These are phyloP conservation scores for Zaprionus ornatus DNA, from an alignment of 1,140 invertebrate genomes.

Conservation along the genomic window DNA sequence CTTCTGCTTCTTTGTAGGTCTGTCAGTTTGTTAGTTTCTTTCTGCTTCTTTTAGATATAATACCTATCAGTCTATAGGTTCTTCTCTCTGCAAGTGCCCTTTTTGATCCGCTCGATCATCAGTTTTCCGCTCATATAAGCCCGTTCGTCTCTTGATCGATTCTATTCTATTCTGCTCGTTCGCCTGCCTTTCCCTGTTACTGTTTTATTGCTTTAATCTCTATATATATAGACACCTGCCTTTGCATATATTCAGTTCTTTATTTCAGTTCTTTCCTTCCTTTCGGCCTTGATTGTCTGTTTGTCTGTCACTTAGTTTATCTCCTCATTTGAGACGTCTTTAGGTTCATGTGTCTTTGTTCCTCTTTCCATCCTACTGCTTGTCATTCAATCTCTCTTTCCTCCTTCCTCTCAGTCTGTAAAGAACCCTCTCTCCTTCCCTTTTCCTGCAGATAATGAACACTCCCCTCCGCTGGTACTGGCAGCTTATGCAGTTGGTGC, in stretches of 20 bases:
- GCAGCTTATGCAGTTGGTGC: constrained; percentile 18
- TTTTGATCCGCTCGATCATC: too few species aligned
- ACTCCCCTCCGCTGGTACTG: not conserved
- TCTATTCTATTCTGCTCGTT: too few species aligned
- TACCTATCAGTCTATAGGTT: not conserved
- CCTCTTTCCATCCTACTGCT: not conserved
- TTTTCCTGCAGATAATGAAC: constrained; percentile 1
- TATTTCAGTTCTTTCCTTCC: too few species aligned
- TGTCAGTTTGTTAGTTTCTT: not conserved
- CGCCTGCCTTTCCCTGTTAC: too few species aligned
- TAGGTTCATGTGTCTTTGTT: not conserved
- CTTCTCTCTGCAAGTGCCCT: too few species aligned
- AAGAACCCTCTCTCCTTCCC: not conserved
- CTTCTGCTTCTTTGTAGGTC: not conserved
- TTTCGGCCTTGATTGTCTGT: not conserved
- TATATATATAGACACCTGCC: too few species aligned
- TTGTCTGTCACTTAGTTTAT: not conserved
- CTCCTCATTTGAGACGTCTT: not conserved
- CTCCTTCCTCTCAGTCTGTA: not conserved
- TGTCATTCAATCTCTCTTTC: not conserved
- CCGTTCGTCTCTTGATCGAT: too few species aligned
- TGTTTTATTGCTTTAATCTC: too few species aligned
- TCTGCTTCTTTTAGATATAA: not conserved
- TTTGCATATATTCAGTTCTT: too few species aligned
- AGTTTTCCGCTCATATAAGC: too few species aligned